Evolutionary conservation across 2,888 invertebrate genomes (phyloP), one percentile per base, ranked within the genome.

Genomic region (Conops quadrifasciatus): DNA sequence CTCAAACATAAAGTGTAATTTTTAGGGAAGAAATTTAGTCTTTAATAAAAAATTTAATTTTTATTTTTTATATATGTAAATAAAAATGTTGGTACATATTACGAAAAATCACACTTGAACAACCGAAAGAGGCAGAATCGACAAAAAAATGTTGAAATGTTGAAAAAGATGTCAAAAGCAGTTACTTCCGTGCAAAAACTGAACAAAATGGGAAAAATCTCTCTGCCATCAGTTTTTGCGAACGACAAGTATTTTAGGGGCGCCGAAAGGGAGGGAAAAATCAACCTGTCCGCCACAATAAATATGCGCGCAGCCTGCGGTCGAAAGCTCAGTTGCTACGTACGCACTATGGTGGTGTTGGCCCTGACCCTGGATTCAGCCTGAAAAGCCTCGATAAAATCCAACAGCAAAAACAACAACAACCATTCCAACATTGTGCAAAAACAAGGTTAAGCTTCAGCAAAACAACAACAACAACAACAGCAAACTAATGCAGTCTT

Each of bases 361-460:
- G 62, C 68, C 68, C 68, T 68, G 68, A 62, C 68, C 68, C 62
- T 68, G 47, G 49, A 60, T 47, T 21, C 49, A 30, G n/a, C n/a
- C n/a, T 36, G 43, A 30, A 67, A 36, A 59, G 36, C 60, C 49
- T 21, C 47, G 47, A 47, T 45, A 36, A 19, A 65, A 11, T 30
- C 43, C 59, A 51, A 16, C 59, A 49, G 28, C 62, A 56, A 45
- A 16, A 58, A 30, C 5, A 43, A 30, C 43, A 58, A 53, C 45
- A 21, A 47, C 24, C 63, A 47, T 2, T n/a, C 5, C 21, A 2
- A 24, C 36, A 9, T 9, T 1, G 9, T 4, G 5, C 9, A 9
- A 4, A 24, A 3, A 56, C 9, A 2, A 13, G 21, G 21, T 21
- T 21, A n/a, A 56, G 21, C 21, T 13, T 21, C 2, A 49, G n/a